Base-by-base conservation (phyloP, 2,797 vertebrate species). In the Poecile montanus region DNA sequence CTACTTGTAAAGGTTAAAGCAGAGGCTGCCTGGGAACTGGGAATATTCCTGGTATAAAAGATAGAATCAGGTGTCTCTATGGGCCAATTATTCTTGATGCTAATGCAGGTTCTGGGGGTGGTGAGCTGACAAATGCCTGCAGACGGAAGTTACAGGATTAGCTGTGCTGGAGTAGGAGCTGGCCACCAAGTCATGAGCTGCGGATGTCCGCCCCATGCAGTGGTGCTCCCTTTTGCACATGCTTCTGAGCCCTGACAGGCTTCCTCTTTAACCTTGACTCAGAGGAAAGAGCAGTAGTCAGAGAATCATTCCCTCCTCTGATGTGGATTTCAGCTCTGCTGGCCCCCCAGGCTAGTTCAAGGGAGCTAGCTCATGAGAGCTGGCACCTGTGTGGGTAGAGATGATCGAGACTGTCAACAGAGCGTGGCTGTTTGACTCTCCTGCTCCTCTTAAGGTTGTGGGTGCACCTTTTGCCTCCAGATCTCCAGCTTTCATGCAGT, bases 191-290 rank as follows among this genome's bases (percentile, higher is more conserved):
- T 38, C 0, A 0, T 29, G 56, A 91, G 51, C 26, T 34, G 34
- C 0, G 0, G 40, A 30, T 47, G 14, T 56, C 44, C 0, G 0
- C 44, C 74, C 17, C 32, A 10, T 34, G 26, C 4, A 27, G 22
- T 7, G 34, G 10, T n/a, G 21, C 36, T 92, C 14, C 25, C 54
- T 78, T 77, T 27, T 54, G 30, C 34, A 63, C 3, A 2, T 20
- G 58, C 15, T 88, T 60, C 70, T 61, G 62, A 93, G 73, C 50
- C 61, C 54, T 77, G 62, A 26, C 34, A 70, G 53, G n/a, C 30
- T 51, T 60, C 51, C 2, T 5, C n/a, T 57, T 93, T 89, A 58
- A 66, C 58, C 25, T 15, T n/a, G 38, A 16, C 50, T 83, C 32
- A 19, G 44, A n/a, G 48, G n/a, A 60, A 42, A 60, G 38, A 65